Conservation (phyloP, 2,797 vertebrate species). For the Poecilia wingei region DNA sequence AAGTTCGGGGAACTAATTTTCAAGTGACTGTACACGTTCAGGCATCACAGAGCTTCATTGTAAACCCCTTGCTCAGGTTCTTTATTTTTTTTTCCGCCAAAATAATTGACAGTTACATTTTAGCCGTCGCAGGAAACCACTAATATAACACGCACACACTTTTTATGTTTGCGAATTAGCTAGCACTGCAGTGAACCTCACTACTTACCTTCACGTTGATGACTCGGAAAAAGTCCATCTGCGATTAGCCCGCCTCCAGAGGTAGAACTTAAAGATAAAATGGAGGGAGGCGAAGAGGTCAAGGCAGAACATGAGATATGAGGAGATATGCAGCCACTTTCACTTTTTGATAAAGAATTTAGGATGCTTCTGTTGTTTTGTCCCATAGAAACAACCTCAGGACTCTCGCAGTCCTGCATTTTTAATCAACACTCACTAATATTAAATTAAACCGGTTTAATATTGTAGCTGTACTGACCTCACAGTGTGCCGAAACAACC, state of each 20-base stretch:
- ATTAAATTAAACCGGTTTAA: neutral
- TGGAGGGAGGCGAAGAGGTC: neutral
- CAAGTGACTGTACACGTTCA: neutral
- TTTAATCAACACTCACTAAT: neutral
- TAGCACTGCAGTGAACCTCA: neutral
- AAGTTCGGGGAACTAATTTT: neutral
- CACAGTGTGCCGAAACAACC: neutral
- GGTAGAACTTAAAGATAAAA: neutral
- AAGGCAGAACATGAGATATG: neutral
- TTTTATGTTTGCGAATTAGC: neutral
- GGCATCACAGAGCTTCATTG: neutral
- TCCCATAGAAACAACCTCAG: neutral
- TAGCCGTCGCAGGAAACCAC: neutral
- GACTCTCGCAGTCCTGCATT: neutral
- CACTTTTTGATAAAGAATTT: neutral
- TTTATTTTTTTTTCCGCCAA: neutral
- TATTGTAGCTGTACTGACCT: neutral
- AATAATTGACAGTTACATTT: neutral
- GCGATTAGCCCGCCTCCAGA: neutral
- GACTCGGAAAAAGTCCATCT: neutral
- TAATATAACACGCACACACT: neutral
- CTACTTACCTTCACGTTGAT: constrained; percentile 7
- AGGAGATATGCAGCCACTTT: neutral
- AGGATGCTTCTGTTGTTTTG: neutral
- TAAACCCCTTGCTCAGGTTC: neutral